Evolutionary conservation across 2,113 vertebrate genomes (phyloP).

Genomic region (Lamprologus speciosus): DNA sequence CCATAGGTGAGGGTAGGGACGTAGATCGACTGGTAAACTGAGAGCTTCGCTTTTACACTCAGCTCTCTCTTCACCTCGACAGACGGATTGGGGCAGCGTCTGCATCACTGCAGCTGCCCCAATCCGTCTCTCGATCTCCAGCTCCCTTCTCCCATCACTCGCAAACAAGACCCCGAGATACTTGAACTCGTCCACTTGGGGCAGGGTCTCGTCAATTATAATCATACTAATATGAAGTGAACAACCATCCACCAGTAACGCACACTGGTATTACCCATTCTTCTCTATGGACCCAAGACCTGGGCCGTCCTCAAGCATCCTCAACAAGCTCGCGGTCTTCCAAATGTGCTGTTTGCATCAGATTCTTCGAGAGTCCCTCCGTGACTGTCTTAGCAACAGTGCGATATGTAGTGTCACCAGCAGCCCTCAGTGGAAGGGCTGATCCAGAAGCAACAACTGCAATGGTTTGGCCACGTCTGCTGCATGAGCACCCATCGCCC

Average conservation of each 20-base stretch:
- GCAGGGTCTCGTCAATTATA: fast-evolving
- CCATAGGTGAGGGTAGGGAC: too few relatives aligned
- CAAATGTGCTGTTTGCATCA: not conserved
- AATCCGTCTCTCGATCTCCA: too few relatives aligned
- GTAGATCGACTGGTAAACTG: fast-evolving
- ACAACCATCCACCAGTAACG: not conserved
- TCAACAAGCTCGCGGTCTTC: not conserved
- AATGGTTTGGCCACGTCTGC: not conserved
- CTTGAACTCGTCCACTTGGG: not conserved
- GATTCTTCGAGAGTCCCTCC: not conserved
- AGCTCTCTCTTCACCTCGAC: too few relatives aligned
- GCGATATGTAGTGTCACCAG: not conserved
- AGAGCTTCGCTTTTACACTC: too few relatives aligned
- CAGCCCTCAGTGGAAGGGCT: not conserved
- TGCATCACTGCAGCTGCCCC: fast-evolving
- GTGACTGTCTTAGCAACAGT: not conserved
- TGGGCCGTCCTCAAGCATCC: not conserved
- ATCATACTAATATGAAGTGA: not conserved
- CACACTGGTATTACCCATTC: not conserved
- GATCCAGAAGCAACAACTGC: not conserved
- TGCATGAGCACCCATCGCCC: not conserved
- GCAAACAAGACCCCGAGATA: fast-evolving
- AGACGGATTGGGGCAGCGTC: fast-evolving
- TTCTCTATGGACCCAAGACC: not conserved
- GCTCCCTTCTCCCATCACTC: too few relatives aligned